phyloP scores from a whole-genome alignment of 2,888 invertebrate genomes.

The Melanargia galathea region DNA sequence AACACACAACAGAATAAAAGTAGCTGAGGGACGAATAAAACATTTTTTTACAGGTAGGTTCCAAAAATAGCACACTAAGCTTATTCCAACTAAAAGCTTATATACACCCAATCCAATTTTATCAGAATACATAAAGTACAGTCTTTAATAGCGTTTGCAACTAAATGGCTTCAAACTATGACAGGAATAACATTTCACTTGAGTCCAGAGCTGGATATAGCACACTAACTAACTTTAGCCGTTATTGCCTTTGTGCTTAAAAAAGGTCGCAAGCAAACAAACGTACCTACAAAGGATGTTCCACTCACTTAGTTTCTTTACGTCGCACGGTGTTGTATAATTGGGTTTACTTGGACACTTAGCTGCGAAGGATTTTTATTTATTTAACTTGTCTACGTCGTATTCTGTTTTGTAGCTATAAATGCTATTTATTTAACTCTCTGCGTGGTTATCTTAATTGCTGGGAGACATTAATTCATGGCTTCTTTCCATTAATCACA shows the following conservation, averaged over 20 bases:
- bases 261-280: neutral
- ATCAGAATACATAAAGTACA: no score
- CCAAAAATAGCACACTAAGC: neutral
- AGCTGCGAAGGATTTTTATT: slow-evolving; percentile 10
- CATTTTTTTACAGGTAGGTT: neutral
- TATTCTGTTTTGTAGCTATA: neutral
- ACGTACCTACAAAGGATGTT: slow-evolving; percentile 8
- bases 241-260: neutral
- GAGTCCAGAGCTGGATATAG: neutral
- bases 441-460: no score
- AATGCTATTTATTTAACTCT: no score
- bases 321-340: neutral
- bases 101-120: no score
- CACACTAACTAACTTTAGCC: neutral
- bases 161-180: no score
- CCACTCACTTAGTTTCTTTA: slow-evolving; percentile 5
- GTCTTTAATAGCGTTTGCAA: no score
- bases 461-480: no score
- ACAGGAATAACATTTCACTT: no score
- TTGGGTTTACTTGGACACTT: slow-evolving; percentile 9
- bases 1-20: slow-evolving; percentile 8
- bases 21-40: neutral
- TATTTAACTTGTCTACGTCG: neutral
- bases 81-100: neutral
- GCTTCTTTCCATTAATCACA: no score